These are phyloP conservation scores for Thunnus albacares DNA, from an alignment of 2,797 vertebrate genomes.

Conservation along the genomic window DNA sequence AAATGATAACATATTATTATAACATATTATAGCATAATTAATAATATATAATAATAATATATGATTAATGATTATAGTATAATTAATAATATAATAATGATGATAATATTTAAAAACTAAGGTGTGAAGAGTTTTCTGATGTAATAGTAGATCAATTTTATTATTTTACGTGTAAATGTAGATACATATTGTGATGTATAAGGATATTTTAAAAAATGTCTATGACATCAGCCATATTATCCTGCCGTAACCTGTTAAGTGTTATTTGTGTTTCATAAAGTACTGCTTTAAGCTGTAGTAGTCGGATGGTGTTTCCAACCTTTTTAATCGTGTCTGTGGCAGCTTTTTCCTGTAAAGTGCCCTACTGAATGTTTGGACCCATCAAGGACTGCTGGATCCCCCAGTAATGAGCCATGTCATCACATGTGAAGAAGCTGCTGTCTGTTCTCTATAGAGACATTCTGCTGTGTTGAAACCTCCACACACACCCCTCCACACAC, in stretches of 20 bases:
- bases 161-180: too few species aligned
- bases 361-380: constrained; percentile 51
- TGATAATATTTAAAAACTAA: too few species aligned
- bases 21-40: too few species aligned
- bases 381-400: constrained; percentile 44
- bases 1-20: too few species aligned
- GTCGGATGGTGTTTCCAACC: constrained; percentile 10
- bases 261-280: neutral
- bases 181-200: neutral
- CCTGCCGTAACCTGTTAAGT: neutral
- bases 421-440: constrained; percentile 51
- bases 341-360: constrained; percentile 38
- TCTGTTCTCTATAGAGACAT: constrained; percentile 41
- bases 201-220: neutral
- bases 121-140: too few species aligned
- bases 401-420: constrained; percentile 67
- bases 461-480: constrained; percentile 29
- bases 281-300: neutral
- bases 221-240: neutral
- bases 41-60: too few species aligned
- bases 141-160: too few species aligned
- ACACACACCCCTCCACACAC: neutral
- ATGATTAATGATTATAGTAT: too few species aligned
- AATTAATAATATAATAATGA: too few species aligned
- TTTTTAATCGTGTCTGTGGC: constrained; percentile 38